Evolutionary conservation across 2,113 vertebrate genomes (phyloP), one percentile per base, ranked within the genome.

Genomic region (Donacobius atricapilla): DNA sequence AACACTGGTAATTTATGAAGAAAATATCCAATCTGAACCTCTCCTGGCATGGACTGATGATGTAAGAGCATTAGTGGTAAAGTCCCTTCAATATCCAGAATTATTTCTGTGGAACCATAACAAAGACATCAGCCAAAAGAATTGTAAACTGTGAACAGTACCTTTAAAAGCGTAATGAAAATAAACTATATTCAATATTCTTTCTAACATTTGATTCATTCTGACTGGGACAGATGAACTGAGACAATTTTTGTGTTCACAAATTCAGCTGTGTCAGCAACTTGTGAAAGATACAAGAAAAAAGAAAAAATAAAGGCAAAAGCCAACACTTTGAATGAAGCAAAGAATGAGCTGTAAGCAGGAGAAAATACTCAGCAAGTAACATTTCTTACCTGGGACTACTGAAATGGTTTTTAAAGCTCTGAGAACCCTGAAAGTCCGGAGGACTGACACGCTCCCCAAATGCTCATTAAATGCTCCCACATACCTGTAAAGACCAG

Each of bases 391-490:
- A 99, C 99, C 99, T 98, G 99, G 99, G 81, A 99, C 98, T 96
- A 99, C 97, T 10, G 99, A 99, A 94, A 99, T 99, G 27, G 99
- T 99, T 98, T 99, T 99, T 90, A 99, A 97, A 90, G 99, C 99
- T 97, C 99, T 98, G 81, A 99, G 98, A 92, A 99, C 99, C 96
- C 99, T 98, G 98, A 99, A 99, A 11, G 99, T 99, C 95, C 99
- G 97, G 89, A 99, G 98, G 72, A 98, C 99, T 83, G 99, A 99
- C 96, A 99, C 98, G 33, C 98, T 99, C 39, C 98, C 98, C 96
- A 98, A 66, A 30, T 96, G 18, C 44, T 50, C 91, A 95, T 96
- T 98, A 90, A 98, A 98, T 84, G 98, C 97, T 90, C 98, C 98
- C 95, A 99, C 93, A 5, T 98, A 99, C 96, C 99, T 99, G 98